These are phyloP conservation scores for Anniella stebbinsi DNA, from an alignment of 2,797 vertebrate species.

Conservation along the genomic window DNA sequence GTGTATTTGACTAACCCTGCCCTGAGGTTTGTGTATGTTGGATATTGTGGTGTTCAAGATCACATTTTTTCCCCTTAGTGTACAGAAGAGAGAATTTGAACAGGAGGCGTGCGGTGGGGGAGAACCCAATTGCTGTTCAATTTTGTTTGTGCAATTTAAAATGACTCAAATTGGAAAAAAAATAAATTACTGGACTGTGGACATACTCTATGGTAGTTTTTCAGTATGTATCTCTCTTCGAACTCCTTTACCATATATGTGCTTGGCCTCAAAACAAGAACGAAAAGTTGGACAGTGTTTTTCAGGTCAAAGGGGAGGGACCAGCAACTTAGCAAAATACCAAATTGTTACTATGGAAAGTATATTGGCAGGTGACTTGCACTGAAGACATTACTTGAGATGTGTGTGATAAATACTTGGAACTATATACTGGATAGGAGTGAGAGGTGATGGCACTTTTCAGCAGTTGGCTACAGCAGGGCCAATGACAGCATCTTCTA, in stretches of 20 bases:
- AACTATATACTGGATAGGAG: not conserved
- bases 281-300: slow-evolving; percentile 10
- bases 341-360: slow-evolving; percentile 44
- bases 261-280: slow-evolving; percentile 8
- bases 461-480: slow-evolving; percentile 47
- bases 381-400: slow-evolving; percentile 53
- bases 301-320: slow-evolving; percentile 47
- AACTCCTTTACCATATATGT: slow-evolving; percentile 34
- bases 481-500: slow-evolving; percentile 51
- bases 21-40: slow-evolving; percentile 96
- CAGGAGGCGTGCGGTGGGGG: slow-evolving; percentile 40
- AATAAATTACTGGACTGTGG: slow-evolving; percentile 90
- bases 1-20: slow-evolving; percentile 90
- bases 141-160: slow-evolving; percentile 87
- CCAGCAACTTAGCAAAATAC: slow-evolving; percentile 40
- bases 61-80: slow-evolving; percentile 87
- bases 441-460: slow-evolving; percentile 59
- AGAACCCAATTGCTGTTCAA: slow-evolving; percentile 81
- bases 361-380: slow-evolving; percentile 52
- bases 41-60: slow-evolving; percentile 99
- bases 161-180: slow-evolving; percentile 83
- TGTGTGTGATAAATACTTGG: slow-evolving; percentile 36
- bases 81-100: slow-evolving; percentile 91
- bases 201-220: slow-evolving; percentile 81
- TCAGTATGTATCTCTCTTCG: slow-evolving; percentile 74